Base-by-base conservation (phyloP, 2,113 vertebrate species). In the Empidonax traillii region DNA sequence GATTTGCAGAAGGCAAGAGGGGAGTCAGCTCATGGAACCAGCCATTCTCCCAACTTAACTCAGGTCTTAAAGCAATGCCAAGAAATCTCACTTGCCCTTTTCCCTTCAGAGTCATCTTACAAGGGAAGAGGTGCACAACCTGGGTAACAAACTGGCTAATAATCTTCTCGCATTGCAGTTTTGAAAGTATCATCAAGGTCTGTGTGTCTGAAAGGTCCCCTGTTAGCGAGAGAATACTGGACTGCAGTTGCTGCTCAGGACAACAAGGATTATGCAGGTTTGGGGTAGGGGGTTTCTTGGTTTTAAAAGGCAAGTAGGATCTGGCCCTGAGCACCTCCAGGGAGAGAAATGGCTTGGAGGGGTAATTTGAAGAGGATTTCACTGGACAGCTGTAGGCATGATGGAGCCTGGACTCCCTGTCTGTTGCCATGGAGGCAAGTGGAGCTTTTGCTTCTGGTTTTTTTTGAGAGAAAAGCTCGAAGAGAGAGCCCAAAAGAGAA, bases 1-100 rank as follows among this genome's bases (percentile, higher is more conserved):
- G 35, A 74, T 94, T 87, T 85, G 68, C 83, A 61, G 76, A 49
- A 91, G 86, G 69, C 69, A 83, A 90, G 63, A 93, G 56, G 33
- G 35, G 24, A 88, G 53, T 46, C 87, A 27, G 71, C 49, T 80
- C 74, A 10, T 8, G 4, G 85, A 65, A 91, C 73, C 84, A 58
- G 61, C 33, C 69, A 41, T 44, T 69, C 23, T 1, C 51, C 11
- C 4, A 86, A 7, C 21, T 44, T 67, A 49, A 71, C n/a, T 78
- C 49, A 6, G 35, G 28, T 24, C 62, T 81, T 21, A 77, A 95
- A 87, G 63, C 1, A 11, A 41, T 30, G 53, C 69, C 43, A 65
- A 83, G 55, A 77, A 63, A 89, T 67, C 62, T 87, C 75, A 35
- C 27, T 82, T 77, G 62, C 46, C 69, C 41, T 92, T 89, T 89